Base-by-base conservation (phyloP, 2,113 vertebrate genomes). In the Silurus asotus region DNA sequence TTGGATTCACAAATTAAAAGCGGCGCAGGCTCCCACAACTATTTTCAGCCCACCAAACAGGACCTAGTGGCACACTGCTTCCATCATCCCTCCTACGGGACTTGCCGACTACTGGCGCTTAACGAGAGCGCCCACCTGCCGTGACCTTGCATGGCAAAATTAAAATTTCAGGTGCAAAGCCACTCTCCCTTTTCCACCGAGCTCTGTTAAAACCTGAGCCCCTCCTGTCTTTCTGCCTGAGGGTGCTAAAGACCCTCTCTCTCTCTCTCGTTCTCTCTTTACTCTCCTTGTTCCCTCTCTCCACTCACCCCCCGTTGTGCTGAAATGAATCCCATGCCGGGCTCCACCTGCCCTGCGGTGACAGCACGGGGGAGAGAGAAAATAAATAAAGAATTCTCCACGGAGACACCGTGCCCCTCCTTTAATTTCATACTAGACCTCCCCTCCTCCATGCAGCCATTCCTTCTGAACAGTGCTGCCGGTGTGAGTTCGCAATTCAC, bases 81-180 rank as follows among this genome's bases (percentile, higher is more conserved):
- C 89, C 86, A 88, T 88, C 89, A 90, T 85, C 55, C 84, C 76
- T 87, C 91, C 89, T 86, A 70, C 53, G 87, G 84, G 88, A 90
- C 86, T 82, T 75, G 65, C 77, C 23, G 82, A 56, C 62, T 87
- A 51, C 49, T 69, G 72, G 53, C 72, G 85, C 88, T 90, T 90
- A 90, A 90, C 91, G 64, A 90, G 89, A 69, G 76, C 81, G 37
- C 45, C 82, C 81, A 90, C 86, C 89, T 85, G 83, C 87, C 19
- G 58, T 88, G 87, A 89, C 90, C 90, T 87, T 83, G 88, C 67
- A 25, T 77, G 72, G 88, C 88, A 87, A 89, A 90, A 91, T 90
- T 85, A 81, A 91, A 89, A 91, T 87, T 89, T 84, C 84, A 91
- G 91, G 90, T 89, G 89, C 81, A 91, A 89, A 81, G 84, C 83